phyloP scores from a whole-genome alignment of 1,140 invertebrate genomes.

The Varroa destructor region DNA sequence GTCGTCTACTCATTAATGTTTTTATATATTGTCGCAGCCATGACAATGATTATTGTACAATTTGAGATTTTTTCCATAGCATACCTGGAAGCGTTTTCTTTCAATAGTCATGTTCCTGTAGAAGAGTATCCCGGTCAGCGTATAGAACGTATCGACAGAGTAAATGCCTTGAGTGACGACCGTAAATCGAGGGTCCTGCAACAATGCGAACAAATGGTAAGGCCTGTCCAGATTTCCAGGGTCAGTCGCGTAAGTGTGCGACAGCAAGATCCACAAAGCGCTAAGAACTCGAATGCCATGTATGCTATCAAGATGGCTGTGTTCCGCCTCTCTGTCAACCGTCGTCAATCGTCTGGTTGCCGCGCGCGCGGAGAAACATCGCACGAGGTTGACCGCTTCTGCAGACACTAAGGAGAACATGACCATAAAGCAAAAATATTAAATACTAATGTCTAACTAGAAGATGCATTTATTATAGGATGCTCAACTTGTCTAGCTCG shows the following conservation, averaged over 20 bases:
- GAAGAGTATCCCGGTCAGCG: slow-evolving; percentile 14
- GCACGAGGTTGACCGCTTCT: not conserved
- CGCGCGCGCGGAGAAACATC: not conserved
- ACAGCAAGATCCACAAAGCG: not conserved
- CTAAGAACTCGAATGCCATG: slow-evolving; percentile 16
- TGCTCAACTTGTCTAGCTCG: too few species aligned
- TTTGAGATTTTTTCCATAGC: too few species aligned
- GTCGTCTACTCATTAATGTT: too few species aligned
- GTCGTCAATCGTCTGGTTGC: not conserved
- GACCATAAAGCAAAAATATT: too few species aligned
- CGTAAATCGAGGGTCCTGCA: not conserved
- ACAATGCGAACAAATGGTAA: not conserved
- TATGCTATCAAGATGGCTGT: not conserved
- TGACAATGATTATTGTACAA: too few species aligned
- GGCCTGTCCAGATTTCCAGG: not conserved
- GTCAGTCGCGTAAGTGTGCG: not conserved
- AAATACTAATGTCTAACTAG: too few species aligned
- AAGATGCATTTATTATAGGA: too few species aligned
- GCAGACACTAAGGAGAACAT: too few species aligned
- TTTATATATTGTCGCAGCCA: too few species aligned
- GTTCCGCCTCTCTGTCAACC: not conserved
- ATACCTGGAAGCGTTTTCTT: not conserved
- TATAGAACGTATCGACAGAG: slow-evolving; percentile 1
- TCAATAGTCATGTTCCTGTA: not conserved
- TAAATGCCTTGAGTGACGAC: slow-evolving; percentile 2